Evolutionary conservation across 2,797 vertebrate species (phyloP).

Genomic region (Poecile montanus): DNA sequence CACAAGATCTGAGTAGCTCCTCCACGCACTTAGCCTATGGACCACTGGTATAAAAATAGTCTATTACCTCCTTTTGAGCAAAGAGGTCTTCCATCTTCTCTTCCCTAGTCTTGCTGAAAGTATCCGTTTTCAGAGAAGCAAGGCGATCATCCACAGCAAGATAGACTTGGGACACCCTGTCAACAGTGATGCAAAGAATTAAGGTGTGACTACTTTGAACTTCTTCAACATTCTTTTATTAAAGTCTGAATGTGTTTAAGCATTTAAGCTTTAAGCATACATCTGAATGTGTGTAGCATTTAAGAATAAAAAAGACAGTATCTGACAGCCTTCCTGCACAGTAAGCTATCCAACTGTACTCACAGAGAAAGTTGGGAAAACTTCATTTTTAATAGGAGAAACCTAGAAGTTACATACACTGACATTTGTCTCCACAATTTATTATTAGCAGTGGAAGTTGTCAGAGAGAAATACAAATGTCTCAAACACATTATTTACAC

Average conservation of each 20-base stretch:
- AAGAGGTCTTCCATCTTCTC: slow-evolving; percentile 99
- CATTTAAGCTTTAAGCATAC: no score
- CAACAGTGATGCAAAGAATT: neutral
- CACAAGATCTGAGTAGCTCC: neutral
- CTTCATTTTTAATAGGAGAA: neutral
- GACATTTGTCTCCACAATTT: neutral
- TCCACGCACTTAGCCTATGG: neutral
- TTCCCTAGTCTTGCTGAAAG: slow-evolving; percentile 96
- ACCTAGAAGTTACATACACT: neutral
- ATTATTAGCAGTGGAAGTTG: neutral
- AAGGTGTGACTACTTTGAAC: neutral
- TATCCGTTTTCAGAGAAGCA: slow-evolving; percentile 96
- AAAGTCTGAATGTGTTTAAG: neutral
- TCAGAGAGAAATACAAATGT: neutral
- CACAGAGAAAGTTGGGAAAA: neutral
- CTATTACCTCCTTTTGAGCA: slow-evolving; percentile 93
- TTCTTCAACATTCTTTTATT: neutral
- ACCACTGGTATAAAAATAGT: neutral
- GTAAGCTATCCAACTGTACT: neutral
- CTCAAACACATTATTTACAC: neutral
- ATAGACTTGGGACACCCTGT: slow-evolving; percentile 92
- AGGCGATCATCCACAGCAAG: slow-evolving; percentile 95
- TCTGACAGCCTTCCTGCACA: neutral
- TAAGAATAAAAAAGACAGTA: neutral
- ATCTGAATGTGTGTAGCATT: neutral